Base-by-base conservation (phyloP, 2,797 vertebrate species). In the Cottoperca gobio region DNA sequence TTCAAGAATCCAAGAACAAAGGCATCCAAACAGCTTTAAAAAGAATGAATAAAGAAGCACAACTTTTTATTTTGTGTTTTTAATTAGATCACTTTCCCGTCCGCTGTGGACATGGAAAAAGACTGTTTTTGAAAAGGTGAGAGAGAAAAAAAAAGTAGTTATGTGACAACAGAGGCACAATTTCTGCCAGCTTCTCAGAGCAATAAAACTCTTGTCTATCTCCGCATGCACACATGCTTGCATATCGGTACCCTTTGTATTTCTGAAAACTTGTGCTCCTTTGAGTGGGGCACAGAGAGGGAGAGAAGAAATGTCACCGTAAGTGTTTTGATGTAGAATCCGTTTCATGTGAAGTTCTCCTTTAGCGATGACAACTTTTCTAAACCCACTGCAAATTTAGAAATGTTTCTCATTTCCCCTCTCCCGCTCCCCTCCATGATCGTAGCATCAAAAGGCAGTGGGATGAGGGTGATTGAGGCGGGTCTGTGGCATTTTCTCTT, bases 311-410 rank as follows among this genome's bases (percentile, higher is more conserved):
- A 95, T 93, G 94, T 94, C 94, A 94, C 91, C 90, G 82, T 91
- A 89, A 93, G 88, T 88, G 90, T 93, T 95, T 94, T 95, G 94
- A 95, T 94, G 93, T 94, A 65, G 91, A 89, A 92, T 89, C 85
- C 90, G 90, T 94, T 94, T 95, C 86, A 94, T 94, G 92, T 94
- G 90, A 93, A 95, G 94, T 95, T 94, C 93, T 92, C 92, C 92
- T 93, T 93, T 94, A 91, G 92, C 84, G 88, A 91, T 89, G 91
- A 93, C 90, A 94, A 94, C 92, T 95, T 95, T 94, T 93, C 90
- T 93, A 91, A 94, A 93, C 89, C 90, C 86, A 91, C 90, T 89
- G 92, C 91, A 93, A 94, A 92, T 94, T 92, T 93, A 93, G 90
- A 92, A 91, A 90, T 91, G 91, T 91, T 92, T 89, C 91, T 92